Evolutionary conservation across 2,113 vertebrate genomes (phyloP).

Genomic region (Myodes glareolus): DNA sequence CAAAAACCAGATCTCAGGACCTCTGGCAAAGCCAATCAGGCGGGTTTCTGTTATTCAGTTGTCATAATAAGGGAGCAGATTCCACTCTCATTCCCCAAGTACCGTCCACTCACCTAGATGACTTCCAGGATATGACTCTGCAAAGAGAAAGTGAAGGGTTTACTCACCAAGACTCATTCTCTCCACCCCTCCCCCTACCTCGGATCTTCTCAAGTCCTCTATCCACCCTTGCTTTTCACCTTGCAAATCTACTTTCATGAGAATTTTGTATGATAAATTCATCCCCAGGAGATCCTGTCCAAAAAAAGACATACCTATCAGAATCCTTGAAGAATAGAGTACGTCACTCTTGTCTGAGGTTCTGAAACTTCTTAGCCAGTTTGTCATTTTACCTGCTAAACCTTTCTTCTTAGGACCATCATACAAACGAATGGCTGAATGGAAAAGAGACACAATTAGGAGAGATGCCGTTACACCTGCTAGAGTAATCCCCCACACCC

Average conservation of each 20-base stretch:
- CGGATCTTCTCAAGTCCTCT: not conserved
- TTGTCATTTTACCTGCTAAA: not conserved
- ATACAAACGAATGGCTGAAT: not conserved
- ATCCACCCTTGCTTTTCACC: not conserved
- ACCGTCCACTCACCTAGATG: not conserved
- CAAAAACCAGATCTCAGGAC: not conserved
- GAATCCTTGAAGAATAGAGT: too few species aligned
- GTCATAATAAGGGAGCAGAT: too few species aligned
- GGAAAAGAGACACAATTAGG: not conserved
- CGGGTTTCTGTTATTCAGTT: not conserved
- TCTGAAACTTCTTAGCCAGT: fast-evolving
- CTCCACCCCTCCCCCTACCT: too few species aligned
- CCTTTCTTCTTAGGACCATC: not conserved
- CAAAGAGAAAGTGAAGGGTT: not conserved
- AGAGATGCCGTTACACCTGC: too few species aligned
- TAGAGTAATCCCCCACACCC: too few species aligned
- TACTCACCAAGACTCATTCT: too few species aligned
- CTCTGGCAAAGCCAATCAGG: not conserved
- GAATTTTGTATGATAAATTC: not conserved
- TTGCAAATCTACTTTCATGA: not conserved
- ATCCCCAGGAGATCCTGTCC: not conserved
- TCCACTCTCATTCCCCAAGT: not conserved
- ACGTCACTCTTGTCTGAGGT: too few species aligned
- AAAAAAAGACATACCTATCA: not conserved
- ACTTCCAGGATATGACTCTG: fast-evolving